Evolutionary conservation across 2,113 vertebrate genomes (phyloP).

Genomic region (Hippocampus comes): DNA sequence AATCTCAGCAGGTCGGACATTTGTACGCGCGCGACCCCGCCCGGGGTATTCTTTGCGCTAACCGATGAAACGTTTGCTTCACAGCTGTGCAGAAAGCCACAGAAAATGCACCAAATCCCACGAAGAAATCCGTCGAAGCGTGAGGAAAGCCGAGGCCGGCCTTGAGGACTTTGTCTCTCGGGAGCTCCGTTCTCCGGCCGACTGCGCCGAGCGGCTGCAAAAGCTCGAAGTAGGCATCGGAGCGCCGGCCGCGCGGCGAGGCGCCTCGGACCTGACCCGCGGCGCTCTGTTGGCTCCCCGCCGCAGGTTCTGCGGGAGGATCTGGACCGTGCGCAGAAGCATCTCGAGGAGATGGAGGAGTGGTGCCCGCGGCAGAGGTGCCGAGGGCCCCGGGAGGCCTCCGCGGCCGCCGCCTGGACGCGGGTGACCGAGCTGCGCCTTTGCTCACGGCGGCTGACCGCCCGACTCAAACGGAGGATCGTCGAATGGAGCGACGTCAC

Average conservation of each 20-base stretch:
- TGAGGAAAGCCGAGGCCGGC: conserved; percentile 62
- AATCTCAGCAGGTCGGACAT: conserved; percentile 57
- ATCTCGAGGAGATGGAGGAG: conserved; percentile 56
- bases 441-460: conserved; percentile 62
- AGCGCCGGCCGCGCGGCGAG: background rate
- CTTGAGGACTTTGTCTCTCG: conserved; percentile 64
- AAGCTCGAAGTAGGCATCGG: conserved; percentile 64
- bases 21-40: background rate
- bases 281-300: background rate
- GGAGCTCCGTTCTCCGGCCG: conserved; percentile 75
- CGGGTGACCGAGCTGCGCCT: conserved; percentile 67
- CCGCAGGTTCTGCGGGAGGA: conserved; percentile 63
- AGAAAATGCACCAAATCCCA: conserved; percentile 58
- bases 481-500: conserved; percentile 81
- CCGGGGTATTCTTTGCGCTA: background rate
- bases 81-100: conserved; percentile 78
- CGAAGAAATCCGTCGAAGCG: conserved; percentile 65
- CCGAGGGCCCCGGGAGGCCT: conserved; percentile 43
- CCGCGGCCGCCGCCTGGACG: conserved; percentile 65
- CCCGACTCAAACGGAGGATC: conserved; percentile 69
- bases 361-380: conserved; percentile 69
- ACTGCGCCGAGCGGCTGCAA: conserved; percentile 72
- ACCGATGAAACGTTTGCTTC: conserved; percentile 1
- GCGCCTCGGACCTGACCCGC: background rate
- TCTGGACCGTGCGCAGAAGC: conserved; percentile 28